Evolutionary conservation across 92 coral and sea anemone species (phyloP).

Genomic region (Palythoa grandiflora): DNA sequence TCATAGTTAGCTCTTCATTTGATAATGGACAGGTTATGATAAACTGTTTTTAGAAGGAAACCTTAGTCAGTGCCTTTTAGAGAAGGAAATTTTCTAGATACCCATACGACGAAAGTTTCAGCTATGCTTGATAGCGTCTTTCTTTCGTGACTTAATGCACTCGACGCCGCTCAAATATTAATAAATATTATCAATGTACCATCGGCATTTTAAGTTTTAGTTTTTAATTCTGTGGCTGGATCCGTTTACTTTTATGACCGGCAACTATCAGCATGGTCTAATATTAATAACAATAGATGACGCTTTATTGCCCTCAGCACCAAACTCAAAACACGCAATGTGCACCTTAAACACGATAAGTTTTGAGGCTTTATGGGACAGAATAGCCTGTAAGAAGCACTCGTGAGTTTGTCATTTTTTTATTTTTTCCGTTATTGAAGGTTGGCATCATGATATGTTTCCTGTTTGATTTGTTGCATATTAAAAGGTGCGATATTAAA

Average conservation of each 20-base stretch:
- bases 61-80: neutral
- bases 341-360: neutral
- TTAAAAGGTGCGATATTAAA: constrained; percentile 9
- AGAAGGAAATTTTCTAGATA: neutral
- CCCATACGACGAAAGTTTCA: neutral
- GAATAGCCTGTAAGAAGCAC: neutral
- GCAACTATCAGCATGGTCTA: constrained; percentile 18
- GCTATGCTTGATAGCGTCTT: neutral
- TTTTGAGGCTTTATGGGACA: neutral
- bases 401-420: neutral
- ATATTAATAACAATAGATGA: constrained; percentile 24
- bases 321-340: constrained; percentile 21
- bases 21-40: constrained; percentile 33
- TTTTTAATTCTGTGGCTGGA: constrained; percentile 16
- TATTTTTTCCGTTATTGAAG: neutral
- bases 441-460: neutral
- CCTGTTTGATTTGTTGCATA: constrained; percentile 5
- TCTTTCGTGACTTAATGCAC: constrained; percentile 4
- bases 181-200: constrained; percentile 22
- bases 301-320: neutral
- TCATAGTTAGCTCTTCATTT: constrained; percentile 30
- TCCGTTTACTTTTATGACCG: neutral
- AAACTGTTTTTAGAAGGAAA: constrained; percentile 32
- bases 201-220: constrained; percentile 31
- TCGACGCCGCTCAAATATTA: neutral